Conservation (phyloP, 2,797 vertebrate species). For the Lagocephalus sceleratus region DNA sequence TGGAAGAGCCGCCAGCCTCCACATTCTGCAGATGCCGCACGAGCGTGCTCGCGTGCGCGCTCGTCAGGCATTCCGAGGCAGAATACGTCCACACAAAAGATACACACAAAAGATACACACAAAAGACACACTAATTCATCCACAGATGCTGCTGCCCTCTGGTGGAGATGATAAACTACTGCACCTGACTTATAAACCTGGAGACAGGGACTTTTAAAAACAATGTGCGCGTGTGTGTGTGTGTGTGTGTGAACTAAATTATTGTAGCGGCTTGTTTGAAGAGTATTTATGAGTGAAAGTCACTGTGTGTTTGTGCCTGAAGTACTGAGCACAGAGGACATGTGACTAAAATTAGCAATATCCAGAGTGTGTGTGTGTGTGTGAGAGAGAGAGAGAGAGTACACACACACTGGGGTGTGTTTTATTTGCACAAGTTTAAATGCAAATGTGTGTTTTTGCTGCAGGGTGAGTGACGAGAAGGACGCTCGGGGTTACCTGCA, state of each 20-base stretch:
- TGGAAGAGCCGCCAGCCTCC: conserved; percentile 42
- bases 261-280: neutral
- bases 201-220: neutral
- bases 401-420: neutral
- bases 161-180: conserved; percentile 13
- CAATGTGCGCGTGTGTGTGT: neutral
- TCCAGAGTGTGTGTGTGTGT: neutral
- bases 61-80: conserved; percentile 14
- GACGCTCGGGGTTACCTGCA: conserved; percentile 97
- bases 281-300: neutral
- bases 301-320: too few species aligned
- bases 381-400: too few species aligned
- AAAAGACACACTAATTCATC: conserved; percentile 45
- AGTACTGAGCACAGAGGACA: neutral
- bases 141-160: conserved; percentile 36
- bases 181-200: neutral
- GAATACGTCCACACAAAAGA: conserved; percentile 3
- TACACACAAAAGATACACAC: conserved; percentile 46
- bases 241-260: neutral
- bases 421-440: neutral
- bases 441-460: conserved; percentile 6
- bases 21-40: conserved; percentile 49
- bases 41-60: conserved; percentile 10
- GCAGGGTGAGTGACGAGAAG: conserved; percentile 98
- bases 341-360: neutral